Base-by-base conservation (phyloP, 2,888 invertebrate species). In the Tiliacea citrago region DNA sequence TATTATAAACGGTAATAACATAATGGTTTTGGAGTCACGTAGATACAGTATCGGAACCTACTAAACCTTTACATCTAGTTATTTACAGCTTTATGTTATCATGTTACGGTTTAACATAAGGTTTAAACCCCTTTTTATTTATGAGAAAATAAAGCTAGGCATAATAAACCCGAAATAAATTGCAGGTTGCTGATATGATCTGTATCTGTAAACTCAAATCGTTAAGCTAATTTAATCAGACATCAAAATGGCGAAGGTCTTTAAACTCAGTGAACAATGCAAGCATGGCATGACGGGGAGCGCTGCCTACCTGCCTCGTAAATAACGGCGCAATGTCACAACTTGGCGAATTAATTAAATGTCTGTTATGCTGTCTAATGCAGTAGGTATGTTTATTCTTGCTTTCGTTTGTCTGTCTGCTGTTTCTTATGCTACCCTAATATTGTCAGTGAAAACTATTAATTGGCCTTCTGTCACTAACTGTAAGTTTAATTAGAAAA, bases 311-410 rank as follows among this genome's bases (percentile, higher is more conserved):
- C 49, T 73, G 68, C n/a, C 73, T 77, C 83, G 67, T 85, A 79
- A 83, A 85, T 83, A 81, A 82, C 62, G 35, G 42, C 68, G 49
- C 45, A 63, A 75, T 75, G 79, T 83, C 75, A 85, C 65, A 67
- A 78, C 65, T 74, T 58, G 57, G 58, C 39, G 73, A 82, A 78
- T 78, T 84, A 84, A 85, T 85, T 78, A 82, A 78, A 70, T 77
- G 69, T 75, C 63, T 83, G 75, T 42, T 75, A 45, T 75, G 42
- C 8, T 53, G 70, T 53, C 53, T 71, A n/a, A 45, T 70, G 55
- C 24, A 24, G 16, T 60, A 45, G 29, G 13, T 35, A 5, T 39
- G 5, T 5, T 35, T 35, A 35, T 35, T 35, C 35, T 35, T 35
- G 5, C 35, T 35, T 35, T 35, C 35, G 2, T 5, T 35, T 35